Base-by-base conservation (phyloP, 2,113 vertebrate genomes). In the Periophthalmus modestus region DNA sequence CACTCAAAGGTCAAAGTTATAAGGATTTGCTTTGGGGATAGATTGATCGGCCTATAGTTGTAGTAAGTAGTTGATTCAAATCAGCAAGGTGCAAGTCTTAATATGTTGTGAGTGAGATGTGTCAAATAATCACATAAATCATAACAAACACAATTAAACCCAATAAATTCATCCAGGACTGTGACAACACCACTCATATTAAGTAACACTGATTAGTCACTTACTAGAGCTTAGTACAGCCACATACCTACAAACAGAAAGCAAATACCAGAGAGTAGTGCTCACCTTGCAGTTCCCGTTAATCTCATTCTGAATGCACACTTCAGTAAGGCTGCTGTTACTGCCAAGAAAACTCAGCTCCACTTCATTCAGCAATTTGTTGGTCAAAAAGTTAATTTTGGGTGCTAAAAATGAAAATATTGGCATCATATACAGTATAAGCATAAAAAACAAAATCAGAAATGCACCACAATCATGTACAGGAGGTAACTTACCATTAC, bases 241-340 rank as follows among this genome's bases (percentile, higher is more conserved):
- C 39, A 47, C 36, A 66, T 50, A 43, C 23, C 11, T 15, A 11
- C 58, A n/a, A 39, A 34, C 24, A 18, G 62, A 39, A 18, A n/a
- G 62, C 19, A 69, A 68, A 19, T 39, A 23, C 47, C 0, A 63
- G 16, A 15, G 5, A 67, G 4, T 65, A 10, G 34, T 50, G 83
- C 89, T 76, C 3, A 91, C 91, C 91, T 69, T 50, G 62, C 92
- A 93, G 0, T 0, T 65, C 47, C 89, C 88, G 7, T 82, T 34
- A 7, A 4, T 6, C 71, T 93, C 91, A 19, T 90, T 77, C 65
- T 89, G 90, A 57, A 92, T 2, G 34, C 93, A 94, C 54, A 93
- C 21, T 0, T 54, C 55, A 1, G 62, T 55, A 6, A 7, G 11
- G n/a, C 6, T 69, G 0, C 16, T 15, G n/a, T 75, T 71, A 0